phyloP scores from a whole-genome alignment of 2,797 vertebrate species.

The Oryzias sinensis region DNA sequence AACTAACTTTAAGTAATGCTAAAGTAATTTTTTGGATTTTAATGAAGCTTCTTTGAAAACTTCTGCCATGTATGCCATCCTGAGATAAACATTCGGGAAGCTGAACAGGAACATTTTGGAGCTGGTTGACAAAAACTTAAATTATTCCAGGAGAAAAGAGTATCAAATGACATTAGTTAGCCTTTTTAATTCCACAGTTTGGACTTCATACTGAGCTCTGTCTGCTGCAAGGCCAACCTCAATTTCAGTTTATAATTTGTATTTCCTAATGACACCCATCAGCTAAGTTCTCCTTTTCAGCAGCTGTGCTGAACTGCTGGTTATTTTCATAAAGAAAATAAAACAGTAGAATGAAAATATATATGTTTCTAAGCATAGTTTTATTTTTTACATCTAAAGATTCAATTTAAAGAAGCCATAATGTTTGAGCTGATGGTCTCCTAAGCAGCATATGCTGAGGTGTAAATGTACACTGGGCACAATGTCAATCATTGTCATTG shows the following conservation, averaged over 20 bases:
- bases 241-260: conserved; percentile 51
- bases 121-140: conserved; percentile 20
- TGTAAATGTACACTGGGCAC: conserved; percentile 33
- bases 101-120: conserved; percentile 8
- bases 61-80: conserved; percentile 12
- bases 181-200: conserved; percentile 47
- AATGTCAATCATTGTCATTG: conserved; percentile 67
- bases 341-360: conserved; percentile 5
- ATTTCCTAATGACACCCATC: conserved; percentile 52
- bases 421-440: background rate
- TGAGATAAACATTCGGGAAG: conserved; percentile 17
- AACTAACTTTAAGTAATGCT: background rate
- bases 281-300: conserved; percentile 31
- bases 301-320: conserved; percentile 31
- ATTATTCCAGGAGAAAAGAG: conserved; percentile 31
- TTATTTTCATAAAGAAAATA: conserved; percentile 20
- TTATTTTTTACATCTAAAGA: conserved; percentile 18
- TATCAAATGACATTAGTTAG: conserved; percentile 44
- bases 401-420: conserved; percentile 5
- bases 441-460: background rate
- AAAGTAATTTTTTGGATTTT: background rate
- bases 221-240: conserved; percentile 56
- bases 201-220: conserved; percentile 37
- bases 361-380: conserved; percentile 4
- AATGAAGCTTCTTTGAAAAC: conserved; percentile 3